Conservation (phyloP, 2,797 vertebrate genomes). For the Anguilla marmorata region DNA sequence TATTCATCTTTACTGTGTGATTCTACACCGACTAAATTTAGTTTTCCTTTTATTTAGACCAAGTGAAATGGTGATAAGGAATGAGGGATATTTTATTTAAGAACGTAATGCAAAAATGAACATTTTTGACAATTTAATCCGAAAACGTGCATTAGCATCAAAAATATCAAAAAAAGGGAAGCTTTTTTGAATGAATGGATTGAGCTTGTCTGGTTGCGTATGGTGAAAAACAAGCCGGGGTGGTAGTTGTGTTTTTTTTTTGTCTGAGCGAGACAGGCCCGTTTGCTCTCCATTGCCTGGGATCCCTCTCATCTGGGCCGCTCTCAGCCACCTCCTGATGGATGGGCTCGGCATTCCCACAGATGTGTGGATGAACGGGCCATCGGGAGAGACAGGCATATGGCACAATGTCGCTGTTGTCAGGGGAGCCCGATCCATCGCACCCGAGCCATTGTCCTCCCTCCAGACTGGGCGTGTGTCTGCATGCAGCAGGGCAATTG, state of each 20-base stretch:
- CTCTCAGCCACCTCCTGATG: not conserved
- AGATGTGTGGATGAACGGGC: conserved; percentile 25
- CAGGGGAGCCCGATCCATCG: not conserved
- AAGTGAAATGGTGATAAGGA: not conserved
- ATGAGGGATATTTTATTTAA: too few relatives aligned
- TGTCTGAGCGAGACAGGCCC: not conserved
- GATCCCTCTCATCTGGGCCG: not conserved
- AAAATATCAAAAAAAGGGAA: not conserved
- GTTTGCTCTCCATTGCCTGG: not conserved
- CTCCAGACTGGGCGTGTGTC: conserved; percentile 4
- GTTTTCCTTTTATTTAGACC: not conserved
- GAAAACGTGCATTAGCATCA: not conserved
- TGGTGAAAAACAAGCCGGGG: not conserved
- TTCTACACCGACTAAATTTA: not conserved
- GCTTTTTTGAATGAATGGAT: not conserved
- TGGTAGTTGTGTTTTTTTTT: not conserved
- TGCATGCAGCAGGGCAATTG: conserved; percentile 3
- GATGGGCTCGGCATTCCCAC: conserved; percentile 28
- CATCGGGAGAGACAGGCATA: not conserved
- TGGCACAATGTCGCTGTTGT: conserved; percentile 31
- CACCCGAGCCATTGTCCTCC: conserved; percentile 15
- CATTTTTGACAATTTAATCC: too few relatives aligned
- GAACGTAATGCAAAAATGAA: too few relatives aligned
- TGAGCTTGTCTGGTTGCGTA: not conserved
- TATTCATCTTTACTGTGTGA: not conserved